Percentiles rank a stretch among this genome's conserved stretches.
Conservation (phyloP, 2,113 vertebrate species). For the Hydrolagus affinis region DNA sequence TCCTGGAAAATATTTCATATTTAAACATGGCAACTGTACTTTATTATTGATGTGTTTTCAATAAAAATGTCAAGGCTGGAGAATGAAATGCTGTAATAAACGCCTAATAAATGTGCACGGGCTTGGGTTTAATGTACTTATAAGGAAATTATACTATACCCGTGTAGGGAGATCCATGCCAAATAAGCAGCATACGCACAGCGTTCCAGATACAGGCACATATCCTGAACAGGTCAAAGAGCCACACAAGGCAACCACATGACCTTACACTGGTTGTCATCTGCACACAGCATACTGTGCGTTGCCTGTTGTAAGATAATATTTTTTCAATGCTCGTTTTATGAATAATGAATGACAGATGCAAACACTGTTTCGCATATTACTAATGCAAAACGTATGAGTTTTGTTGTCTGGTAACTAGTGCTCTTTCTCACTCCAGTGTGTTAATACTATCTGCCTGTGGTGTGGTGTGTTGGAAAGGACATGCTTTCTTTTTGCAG, state of each 20-base stretch:
- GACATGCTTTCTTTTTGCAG: too few species aligned
- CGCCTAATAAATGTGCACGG: background rate
- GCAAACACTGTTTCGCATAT: background rate
- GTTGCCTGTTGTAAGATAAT: background rate
- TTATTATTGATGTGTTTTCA: slow-evolving; percentile 10
- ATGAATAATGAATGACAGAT: background rate
- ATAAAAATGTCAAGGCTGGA: background rate
- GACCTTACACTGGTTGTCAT: too few species aligned
- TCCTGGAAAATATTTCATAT: slow-evolving; percentile 7
- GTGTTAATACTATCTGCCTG: background rate
- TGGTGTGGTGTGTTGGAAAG: too few species aligned
- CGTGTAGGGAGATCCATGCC: background rate
- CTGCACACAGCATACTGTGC: too few species aligned
- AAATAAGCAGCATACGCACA: background rate
- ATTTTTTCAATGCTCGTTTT: background rate
- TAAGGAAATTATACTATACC: background rate
- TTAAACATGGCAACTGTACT: background rate
- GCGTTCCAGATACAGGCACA: background rate
- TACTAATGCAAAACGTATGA: background rate
- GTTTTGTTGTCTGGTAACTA: background rate
- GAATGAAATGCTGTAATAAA: background rate
- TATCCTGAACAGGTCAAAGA: background rate
- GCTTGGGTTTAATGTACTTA: background rate
- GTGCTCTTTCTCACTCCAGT: background rate
- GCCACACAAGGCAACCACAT: background rate